These are phyloP conservation scores for Salvelinus sp. DNA, from an alignment of 2,113 vertebrate species.

Conservation along the genomic window DNA sequence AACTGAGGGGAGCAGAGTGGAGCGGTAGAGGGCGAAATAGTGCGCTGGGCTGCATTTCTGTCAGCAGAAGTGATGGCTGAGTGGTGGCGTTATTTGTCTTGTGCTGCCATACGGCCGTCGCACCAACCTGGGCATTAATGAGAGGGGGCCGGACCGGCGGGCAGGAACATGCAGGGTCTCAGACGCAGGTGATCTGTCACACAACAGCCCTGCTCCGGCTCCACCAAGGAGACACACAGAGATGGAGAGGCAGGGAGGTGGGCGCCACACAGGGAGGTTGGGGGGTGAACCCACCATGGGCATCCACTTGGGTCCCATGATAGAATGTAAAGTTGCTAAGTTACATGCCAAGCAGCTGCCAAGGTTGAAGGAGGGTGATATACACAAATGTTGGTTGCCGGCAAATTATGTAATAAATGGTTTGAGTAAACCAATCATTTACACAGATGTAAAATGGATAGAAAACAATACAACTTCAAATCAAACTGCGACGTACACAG, in stretches of 20 bases:
- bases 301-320: not conserved
- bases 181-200: conserved; percentile 76
- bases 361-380: not conserved
- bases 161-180: conserved; percentile 71
- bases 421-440: not conserved
- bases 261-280: conserved; percentile 3
- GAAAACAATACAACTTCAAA: not conserved
- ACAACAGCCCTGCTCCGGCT: conserved; percentile 55
- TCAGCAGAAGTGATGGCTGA: conserved; percentile 84
- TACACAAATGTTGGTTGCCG: not conserved
- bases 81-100: conserved; percentile 79
- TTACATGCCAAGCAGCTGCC: not conserved
- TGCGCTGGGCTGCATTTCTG: conserved; percentile 81
- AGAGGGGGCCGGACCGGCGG: conserved; percentile 78
- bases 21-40: conserved; percentile 75
- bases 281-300: not conserved
- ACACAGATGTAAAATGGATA: not conserved
- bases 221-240: conserved; percentile 52
- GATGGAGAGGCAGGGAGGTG: conserved; percentile 43
- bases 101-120: conserved; percentile 77
- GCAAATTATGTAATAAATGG: not conserved
- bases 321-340: not conserved
- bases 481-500: not conserved
- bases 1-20: conserved; percentile 69
- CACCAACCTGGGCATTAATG: conserved; percentile 76